Base-by-base conservation (phyloP, 2,888 invertebrate genomes). In the Cosmia trapezina region DNA sequence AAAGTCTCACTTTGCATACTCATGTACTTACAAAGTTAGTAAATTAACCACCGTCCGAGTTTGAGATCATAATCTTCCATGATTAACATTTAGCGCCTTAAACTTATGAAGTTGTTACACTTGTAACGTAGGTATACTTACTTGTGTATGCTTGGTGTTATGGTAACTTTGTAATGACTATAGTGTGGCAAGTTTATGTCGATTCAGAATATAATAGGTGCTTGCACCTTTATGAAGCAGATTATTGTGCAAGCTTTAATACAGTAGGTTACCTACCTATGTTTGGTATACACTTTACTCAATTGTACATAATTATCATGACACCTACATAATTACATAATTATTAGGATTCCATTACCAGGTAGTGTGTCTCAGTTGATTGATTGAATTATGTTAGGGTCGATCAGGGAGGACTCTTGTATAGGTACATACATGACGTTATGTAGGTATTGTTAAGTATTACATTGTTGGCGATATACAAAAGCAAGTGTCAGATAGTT, bases 1-100 rank as follows among this genome's bases (percentile, higher is more conserved):
- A 74, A 69, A 81, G 74, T 60, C 62, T 62, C 65, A 76, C 68
- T 84, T 83, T 83, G 70, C 83, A 83, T 84, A 75, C 66, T 83
- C 72, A 72, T 75, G 74, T 76, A 76, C 56, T 56, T 56, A 56
- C 73, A 72, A 84, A 84, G 64, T 84, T 81, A 80, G 73, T 80
- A 81, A 83, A 80, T 84, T 83, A 83, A 75, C 70, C 69, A 71
- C 60, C 71, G 76, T 63, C 78, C 75, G 57, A 68, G 74, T 66
- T 67, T 60, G 47, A 73, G 83, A 79, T 79, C 76, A 68, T 83
- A 81, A 83, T 83, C 81, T 76, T 72, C 73, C 63, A 63, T 75
- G 77, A 76, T 84, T 84, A 84, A 78, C 76, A 78, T 84, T 79
- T 74, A 74, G 37, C 66, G 62, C 80, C 65, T 73, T 59, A 72